phyloP scores from a whole-genome alignment of 2,888 invertebrate genomes.

The Alloplasta piceator region DNA sequence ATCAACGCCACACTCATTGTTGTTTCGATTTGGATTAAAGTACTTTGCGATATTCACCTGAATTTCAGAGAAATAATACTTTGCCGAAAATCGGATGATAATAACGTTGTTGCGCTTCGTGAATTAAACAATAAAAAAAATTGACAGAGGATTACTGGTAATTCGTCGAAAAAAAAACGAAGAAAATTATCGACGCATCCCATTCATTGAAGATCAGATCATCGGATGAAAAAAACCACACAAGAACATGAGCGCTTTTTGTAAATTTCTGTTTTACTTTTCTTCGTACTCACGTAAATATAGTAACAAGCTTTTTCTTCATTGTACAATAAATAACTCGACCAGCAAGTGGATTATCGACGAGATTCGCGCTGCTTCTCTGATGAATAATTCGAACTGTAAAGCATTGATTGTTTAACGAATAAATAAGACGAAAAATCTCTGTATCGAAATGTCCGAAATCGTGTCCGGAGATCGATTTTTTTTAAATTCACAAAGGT shows the following conservation, averaged over 20 bases:
- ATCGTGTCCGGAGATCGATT: background rate
- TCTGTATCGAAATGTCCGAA: slow-evolving; percentile 1
- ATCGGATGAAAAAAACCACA: background rate
- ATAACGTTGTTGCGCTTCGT: slow-evolving; percentile 68
- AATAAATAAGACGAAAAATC: slow-evolving; percentile 48
- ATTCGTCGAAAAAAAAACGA: background rate
- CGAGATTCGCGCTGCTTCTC: slow-evolving; percentile 41
- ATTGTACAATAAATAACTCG: slow-evolving; percentile 68
- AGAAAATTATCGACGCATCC: slow-evolving; percentile 12
- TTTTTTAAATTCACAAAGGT: slow-evolving; percentile 20
- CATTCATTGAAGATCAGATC: background rate
- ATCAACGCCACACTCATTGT: slow-evolving; percentile 43
- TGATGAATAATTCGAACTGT: slow-evolving; percentile 41
- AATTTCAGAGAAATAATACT: background rate
- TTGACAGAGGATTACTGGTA: background rate
- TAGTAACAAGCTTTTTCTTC: slow-evolving; percentile 50
- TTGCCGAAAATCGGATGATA: slow-evolving; percentile 38
- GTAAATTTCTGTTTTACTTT: slow-evolving; percentile 48
- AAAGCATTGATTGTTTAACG: slow-evolving; percentile 48
- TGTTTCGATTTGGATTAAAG: slow-evolving; percentile 45
- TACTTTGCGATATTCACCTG: no score
- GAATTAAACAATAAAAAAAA: slow-evolving; percentile 62
- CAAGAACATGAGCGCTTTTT: slow-evolving; percentile 14
- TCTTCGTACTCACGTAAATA: slow-evolving; percentile 32
- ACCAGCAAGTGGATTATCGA: slow-evolving; percentile 71